Base-by-base conservation (phyloP, 2,888 invertebrate genomes). In the Stegophylla sp. region DNA sequence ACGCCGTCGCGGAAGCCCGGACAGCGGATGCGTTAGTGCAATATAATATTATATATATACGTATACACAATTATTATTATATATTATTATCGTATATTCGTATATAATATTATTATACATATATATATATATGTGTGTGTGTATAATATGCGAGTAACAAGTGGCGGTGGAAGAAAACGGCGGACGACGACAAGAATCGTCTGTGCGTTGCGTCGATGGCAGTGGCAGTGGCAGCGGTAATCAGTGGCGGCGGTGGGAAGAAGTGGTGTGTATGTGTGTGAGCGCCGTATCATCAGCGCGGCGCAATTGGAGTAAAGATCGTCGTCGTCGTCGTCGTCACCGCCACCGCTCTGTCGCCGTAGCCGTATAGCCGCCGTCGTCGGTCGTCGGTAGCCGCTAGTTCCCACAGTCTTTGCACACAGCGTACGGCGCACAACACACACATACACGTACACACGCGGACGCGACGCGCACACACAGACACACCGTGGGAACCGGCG, bases 401-500 rank as follows among this genome's bases (percentile, higher is more conserved):
- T 79, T 79, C 77, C 77, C 77, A 79, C 77, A 79, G 77, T 79
- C 69, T 69, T 69, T 64, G 51, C 48, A 20, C n/a, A 10, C 20
- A 26, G 20, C 23, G 20, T 45, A 10, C 48, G 7, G 5, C 61
- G 7, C 73, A 20, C 56, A 17, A 23, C 56, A 56, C 56, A 23
- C 56, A 10, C 5, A 48, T 12, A 12, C 48, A 17, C 12, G 48
- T 10, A 5, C 56, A 56, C 20, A 56, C 7, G 5, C 20, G 20
- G 12, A 59, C 63, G 5, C 48, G n/a, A 12, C 61, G 7, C 73
- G 15, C 56, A 17, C 59, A 71, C 53, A 23, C 56, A 17, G 10
- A 26, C 51, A 17, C 51, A 79, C 79, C 79, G 79, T 79, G 79
- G 79, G 79, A 79, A 79, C 79, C 79, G 79, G 79, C 79, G 79